A percentile compares a stretch with the other conserved stretches of the same genome.
These are phyloP conservation scores for Erpornis zantholeuca DNA, from an alignment of 2,113 vertebrate genomes.

Conservation along the genomic window DNA sequence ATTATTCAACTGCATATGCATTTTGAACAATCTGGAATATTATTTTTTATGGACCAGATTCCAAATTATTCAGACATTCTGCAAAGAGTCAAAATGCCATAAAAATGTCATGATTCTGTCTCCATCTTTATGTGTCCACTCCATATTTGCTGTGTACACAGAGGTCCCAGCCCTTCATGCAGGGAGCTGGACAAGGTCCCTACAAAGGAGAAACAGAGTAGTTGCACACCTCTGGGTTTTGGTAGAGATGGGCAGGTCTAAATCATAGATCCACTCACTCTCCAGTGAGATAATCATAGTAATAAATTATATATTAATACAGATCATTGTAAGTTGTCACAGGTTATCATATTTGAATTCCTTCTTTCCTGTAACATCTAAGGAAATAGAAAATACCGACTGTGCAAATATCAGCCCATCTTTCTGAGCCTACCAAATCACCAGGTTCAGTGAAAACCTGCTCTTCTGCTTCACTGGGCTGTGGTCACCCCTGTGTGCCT, in stretches of 20 bases:
- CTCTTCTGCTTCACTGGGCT: not conserved
- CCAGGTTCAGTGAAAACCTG: not conserved
- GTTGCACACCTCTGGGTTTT: not conserved
- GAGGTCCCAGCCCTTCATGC: not conserved
- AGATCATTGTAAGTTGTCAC: not conserved
- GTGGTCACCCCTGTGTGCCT: not conserved
- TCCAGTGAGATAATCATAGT: not conserved
- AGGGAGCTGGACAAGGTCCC: not conserved
- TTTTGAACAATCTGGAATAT: not conserved
- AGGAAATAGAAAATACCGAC: not conserved
- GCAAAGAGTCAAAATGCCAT: not conserved
- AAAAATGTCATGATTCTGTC: not conserved
- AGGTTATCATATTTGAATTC: not conserved
- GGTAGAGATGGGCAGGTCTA: not conserved
- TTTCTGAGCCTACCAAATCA: not conserved
- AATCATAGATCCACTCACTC: not conserved
- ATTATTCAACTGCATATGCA: not conserved
- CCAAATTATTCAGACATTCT: not conserved
- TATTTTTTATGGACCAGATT: not conserved
- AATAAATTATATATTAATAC: not conserved
- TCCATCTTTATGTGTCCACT: not conserved
- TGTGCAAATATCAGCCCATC: not conserved
- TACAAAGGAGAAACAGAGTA: not conserved
- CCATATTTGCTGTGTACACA: rapidly evolving
- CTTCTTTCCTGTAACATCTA: not conserved